Base-by-base conservation (phyloP, 2,888 invertebrate genomes). In the Phasia obesa region DNA sequence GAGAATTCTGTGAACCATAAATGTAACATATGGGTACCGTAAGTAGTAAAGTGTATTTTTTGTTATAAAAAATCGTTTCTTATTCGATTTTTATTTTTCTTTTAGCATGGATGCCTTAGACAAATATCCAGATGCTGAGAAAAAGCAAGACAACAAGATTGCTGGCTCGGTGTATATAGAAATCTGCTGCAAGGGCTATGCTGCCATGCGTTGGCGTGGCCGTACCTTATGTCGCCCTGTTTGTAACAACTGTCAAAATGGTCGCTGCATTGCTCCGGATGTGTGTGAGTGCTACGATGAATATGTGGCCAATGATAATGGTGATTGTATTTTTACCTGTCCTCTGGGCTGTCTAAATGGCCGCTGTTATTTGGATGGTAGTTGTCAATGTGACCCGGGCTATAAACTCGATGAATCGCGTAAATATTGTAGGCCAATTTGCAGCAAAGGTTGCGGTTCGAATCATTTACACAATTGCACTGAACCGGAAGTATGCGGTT, bases 151-250 rank as follows among this genome's bases (percentile, higher is more conserved):
- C 25, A 90, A 91, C 44, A 81, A 94, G 0, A 91, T 93, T 17
- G 91, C 93, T 15, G 93, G 93, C 25, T 92, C 93, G 74, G 93
- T 94, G 85, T 92, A 93, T 65, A 94, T 95, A 86, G 92, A 94
- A 84, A 92, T 94, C 38, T 96, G 96, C 88, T 96, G 96, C 88
- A 92, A 93, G 0, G 96, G 96, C n/a, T 96, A 94, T 79, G 84
- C 74, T 17, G 76, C 88, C 13, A 85, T 86, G 13, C 86, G 87
- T 0, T 82, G 87, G 49, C 84, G 64, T 9, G 87, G 87, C 15
- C 85, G 83, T 2, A 88, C 86, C 2, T 64, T 84, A 0, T 91
- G 90, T 51, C 85, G 85, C 1, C 90, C 90, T 0, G 31, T 86
- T 1, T 88, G 88, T 38, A 86, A 87, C 3, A 88, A 87, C 53